These are phyloP conservation scores for Ciconia maguari DNA, from an alignment of 2,113 vertebrate species.

Conservation along the genomic window DNA sequence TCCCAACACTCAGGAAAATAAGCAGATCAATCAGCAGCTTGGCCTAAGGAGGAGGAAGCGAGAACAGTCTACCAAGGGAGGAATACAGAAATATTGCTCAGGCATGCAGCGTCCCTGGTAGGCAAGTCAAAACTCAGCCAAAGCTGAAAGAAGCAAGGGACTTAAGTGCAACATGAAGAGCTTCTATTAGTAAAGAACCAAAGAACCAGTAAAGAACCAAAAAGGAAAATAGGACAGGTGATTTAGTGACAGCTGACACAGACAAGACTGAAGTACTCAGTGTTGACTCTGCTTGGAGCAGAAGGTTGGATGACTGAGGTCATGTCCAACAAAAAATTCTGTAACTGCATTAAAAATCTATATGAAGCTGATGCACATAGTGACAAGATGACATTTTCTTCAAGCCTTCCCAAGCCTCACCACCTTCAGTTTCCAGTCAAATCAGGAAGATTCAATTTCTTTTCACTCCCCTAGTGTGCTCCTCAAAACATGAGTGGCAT, in stretches of 20 bases:
- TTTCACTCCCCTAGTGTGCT: not conserved
- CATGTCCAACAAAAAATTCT: not conserved
- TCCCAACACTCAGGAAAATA: not conserved
- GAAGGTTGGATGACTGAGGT: not conserved
- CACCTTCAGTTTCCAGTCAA: not conserved
- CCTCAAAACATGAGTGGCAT: not conserved
- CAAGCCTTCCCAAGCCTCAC: not conserved
- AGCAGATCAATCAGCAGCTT: not conserved
- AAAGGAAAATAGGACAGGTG: not conserved
- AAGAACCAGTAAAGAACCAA: not conserved
- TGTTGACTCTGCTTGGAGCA: not conserved
- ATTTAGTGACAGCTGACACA: not conserved
- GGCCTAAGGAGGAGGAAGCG: not conserved
- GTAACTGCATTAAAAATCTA: not conserved
- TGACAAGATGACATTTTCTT: not conserved
- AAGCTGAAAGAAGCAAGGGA: not conserved
- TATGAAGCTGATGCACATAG: not conserved
- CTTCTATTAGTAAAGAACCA: not conserved
- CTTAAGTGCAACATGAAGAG: not conserved
- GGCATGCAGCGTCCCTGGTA: not conserved
- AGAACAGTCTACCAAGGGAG: not conserved
- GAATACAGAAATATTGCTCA: not conserved
- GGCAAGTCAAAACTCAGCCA: not conserved
- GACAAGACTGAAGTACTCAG: not conserved
- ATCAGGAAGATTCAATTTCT: not conserved